phyloP scores from a whole-genome alignment of 2,888 invertebrate species.

The Ctena decussata region DNA sequence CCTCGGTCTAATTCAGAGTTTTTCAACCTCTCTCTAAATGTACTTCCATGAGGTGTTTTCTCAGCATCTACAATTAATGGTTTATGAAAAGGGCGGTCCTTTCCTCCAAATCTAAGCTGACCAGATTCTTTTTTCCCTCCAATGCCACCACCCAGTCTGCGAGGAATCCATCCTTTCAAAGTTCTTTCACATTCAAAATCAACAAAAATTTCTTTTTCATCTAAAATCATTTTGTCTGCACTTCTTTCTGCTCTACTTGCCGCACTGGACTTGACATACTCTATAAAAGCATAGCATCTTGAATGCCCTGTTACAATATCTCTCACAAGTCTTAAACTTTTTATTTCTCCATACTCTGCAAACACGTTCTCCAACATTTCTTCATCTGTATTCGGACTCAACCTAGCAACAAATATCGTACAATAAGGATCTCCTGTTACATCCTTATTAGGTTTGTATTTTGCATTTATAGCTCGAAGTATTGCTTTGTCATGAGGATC shows the following conservation, averaged over 20 bases:
- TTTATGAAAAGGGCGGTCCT: constrained; percentile 91
- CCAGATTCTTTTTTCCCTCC: constrained; percentile 95
- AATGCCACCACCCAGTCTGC: constrained; percentile 95
- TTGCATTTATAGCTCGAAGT: constrained; percentile 90
- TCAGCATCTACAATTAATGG: constrained; percentile 73
- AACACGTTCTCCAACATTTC: constrained; percentile 88
- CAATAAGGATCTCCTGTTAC: constrained; percentile 91
- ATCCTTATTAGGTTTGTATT: constrained; percentile 83
- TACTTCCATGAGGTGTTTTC: constrained; percentile 42
- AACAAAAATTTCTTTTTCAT: constrained; percentile 91
- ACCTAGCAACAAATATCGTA: constrained; percentile 92
- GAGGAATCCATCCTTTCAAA: constrained; percentile 93
- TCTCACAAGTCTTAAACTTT: constrained; percentile 90
- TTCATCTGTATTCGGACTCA: constrained; percentile 91
- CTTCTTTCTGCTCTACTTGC: constrained; percentile 90
- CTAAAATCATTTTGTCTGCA: constrained; percentile 90
- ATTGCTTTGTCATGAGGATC: constrained; percentile 94
- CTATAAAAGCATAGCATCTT: constrained; percentile 95
- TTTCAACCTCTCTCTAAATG: constrained; percentile 52
- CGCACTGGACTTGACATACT: constrained; percentile 90
- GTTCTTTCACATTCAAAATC: constrained; percentile 92
- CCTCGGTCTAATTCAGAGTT: constrained; percentile 21
- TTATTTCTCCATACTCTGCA: constrained; percentile 90
- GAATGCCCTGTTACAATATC: constrained; percentile 95
- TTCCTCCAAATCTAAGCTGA: constrained; percentile 95